A percentile compares a stretch with the other conserved stretches of the same genome.
Conservation (phyloP, 1,140 invertebrate genomes). For the Pollicipes pollicipes region DNA sequence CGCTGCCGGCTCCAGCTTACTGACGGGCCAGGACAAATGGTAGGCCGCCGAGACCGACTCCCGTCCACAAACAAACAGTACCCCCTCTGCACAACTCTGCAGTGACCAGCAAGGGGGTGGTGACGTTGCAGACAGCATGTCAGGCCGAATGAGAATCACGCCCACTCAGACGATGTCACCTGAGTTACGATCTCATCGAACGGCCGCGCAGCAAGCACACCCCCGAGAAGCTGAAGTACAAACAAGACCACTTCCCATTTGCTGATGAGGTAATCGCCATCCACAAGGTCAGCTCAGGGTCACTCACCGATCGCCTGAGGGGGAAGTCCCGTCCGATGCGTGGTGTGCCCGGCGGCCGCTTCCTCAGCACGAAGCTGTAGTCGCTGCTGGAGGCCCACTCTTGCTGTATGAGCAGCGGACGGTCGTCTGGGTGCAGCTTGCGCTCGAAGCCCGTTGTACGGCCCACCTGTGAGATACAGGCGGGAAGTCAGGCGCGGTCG, state of each 20-base stretch:
- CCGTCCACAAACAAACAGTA: too few relatives aligned
- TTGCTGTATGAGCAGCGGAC: slow-evolving; percentile 61
- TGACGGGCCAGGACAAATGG: too few relatives aligned
- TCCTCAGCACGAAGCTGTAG: slow-evolving; percentile 23
- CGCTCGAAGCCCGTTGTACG: slow-evolving; percentile 55
- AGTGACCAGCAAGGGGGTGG: too few relatives aligned
- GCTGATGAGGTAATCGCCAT: too few relatives aligned
- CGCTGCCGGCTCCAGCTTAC: too few relatives aligned
- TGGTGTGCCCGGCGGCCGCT: neutral
- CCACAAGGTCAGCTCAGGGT: too few relatives aligned
- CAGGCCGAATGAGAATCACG: neutral
- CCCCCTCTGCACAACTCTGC: too few relatives aligned
- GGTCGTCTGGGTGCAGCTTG: slow-evolving; percentile 66
- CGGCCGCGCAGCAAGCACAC: too few relatives aligned
- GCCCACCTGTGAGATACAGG: slow-evolving; percentile 32
- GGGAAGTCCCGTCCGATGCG: neutral
- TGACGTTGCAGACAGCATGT: too few relatives aligned
- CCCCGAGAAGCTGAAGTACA: too few relatives aligned
- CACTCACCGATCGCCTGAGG: neutral
- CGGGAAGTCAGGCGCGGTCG: slow-evolving; percentile 30
- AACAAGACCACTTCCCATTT: too few relatives aligned
- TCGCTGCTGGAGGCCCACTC: slow-evolving; percentile 36
- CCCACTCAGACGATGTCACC: neutral
- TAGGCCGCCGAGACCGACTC: too few relatives aligned
- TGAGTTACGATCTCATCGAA: neutral